Evolutionary conservation across 2,113 vertebrate genomes (phyloP), one percentile per base, ranked within the genome.

Genomic region (Tachysurus vachellii): DNA sequence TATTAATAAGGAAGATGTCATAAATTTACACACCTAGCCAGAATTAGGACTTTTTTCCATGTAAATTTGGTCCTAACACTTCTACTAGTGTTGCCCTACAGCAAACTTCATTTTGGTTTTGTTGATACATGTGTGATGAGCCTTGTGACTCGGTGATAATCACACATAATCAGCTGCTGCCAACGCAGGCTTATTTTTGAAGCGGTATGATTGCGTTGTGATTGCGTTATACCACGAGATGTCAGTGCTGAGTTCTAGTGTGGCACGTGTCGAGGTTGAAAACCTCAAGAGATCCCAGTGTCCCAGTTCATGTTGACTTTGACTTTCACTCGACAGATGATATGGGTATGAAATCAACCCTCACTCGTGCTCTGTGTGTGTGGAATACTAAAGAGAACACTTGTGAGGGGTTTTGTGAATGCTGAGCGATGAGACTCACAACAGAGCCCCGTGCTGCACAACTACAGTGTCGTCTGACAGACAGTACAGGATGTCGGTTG

Each of bases 181-280:
- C 83, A 71, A 56, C 57, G 64, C 82, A 71, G 83, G 28, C 26
- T 76, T 47, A 76, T 17, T 61, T 76, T 61, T 56, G 57, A 56
- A 61, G 83, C 31, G 12, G 4, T 23, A 17, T 9, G 56, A 76
- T 14, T 59, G 8, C 6, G 47, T 50, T 85, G 88, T 66, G 89
- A 26, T 92, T 89, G 83, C 53, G 62, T 42, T 3, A 80, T 80
- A 53, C 93, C 94, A 95, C 94, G 92, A 94, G 93, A 92, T 93
- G 93, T 92, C 93, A 89, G 91, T 92, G 87, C 86, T 82, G 86
- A 89, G 91, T 91, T 88, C 88, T 44, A 19, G 17, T 61, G 47
- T 83, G 59, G 80, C 86, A 70, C 71, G 84, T 64, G 26, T 83
- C 28, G 31, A 80, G 80, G 59, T 1, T 82, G 53, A 87, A 80